Base-by-base conservation (phyloP, 2,888 invertebrate genomes). In the Pyrrhosoma nymphula region DNA sequence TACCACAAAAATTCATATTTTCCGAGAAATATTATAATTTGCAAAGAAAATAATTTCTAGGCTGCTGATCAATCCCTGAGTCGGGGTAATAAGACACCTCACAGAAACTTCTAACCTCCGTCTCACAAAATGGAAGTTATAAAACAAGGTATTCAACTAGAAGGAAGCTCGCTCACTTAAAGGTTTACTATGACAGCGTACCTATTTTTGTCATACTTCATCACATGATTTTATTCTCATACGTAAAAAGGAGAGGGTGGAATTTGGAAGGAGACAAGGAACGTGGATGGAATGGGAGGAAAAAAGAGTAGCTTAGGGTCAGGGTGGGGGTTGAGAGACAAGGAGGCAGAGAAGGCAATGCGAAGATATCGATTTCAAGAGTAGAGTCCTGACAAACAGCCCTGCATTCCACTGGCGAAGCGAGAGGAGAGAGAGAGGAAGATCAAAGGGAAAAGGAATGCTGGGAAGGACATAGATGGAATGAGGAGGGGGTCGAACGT, bases 321-420 rank as follows among this genome's bases (percentile, higher is more conserved):
- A 69, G 63, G 60, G 60, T 20, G 60, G 60, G 55, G 93, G 69
- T 39, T 30, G 69, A 93, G 26, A 93, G 93, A 69, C 69, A 47
- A 69, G 93, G 69, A 63, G 47, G 63, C 56, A 91, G 93, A 63
- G 75, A 26, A 93, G 47, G 69, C 93, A 93, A 69, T 69, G 93
- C 69, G 93, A 47, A 69, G 75, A 75, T 93, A 93, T 93, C 93
- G 93, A 93, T 93, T 93, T 93, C 93, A 93, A 93, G 93, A 93
- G 93, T 93, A 93, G 93, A 63, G 93, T 93, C 69, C 93, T 93
- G 93, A 93, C 93, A 93, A 93, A 93, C 93, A 93, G 93, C 69
- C 93, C 93, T n/a, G 93, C 93, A 93, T 93, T 93, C 69, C 93
- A 93, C 93, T 69, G 93, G 93, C 93, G 69, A 63, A 93, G 63